Evolutionary conservation across 1,140 invertebrate genomes (phyloP).

Genomic region (Drosophila kurseongensis): DNA sequence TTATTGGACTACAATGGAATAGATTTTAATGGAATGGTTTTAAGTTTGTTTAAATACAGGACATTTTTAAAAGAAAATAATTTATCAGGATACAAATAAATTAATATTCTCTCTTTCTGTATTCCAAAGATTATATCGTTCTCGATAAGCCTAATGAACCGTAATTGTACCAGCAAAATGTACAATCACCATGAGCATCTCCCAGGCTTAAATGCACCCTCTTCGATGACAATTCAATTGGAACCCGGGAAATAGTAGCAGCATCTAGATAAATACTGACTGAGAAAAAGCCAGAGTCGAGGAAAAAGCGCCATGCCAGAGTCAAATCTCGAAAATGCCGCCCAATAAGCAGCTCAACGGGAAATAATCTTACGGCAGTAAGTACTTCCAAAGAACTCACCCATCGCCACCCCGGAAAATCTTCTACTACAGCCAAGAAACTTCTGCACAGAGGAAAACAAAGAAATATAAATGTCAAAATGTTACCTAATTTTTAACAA

Average conservation of each 20-base stretch:
- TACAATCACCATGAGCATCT: neutral
- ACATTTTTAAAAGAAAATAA: no score
- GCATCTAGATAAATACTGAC: conserved; percentile 34
- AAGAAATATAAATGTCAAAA: neutral
- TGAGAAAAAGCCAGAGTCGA: conserved; percentile 9
- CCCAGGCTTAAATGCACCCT: conserved; percentile 26
- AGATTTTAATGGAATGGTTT: no score
- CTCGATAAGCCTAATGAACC: conserved; percentile 4
- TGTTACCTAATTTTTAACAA: no score
- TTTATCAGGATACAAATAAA: no score
- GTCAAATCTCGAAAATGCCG: conserved; percentile 56
- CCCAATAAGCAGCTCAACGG: conserved; percentile 66
- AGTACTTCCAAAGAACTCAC: conserved; percentile 69
- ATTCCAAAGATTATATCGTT: no score
- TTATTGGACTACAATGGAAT: no score
- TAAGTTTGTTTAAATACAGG: no score
- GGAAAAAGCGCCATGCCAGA: conserved; percentile 13
- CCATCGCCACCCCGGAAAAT: conserved; percentile 28
- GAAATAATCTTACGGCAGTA: conserved; percentile 78
- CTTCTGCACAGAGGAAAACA: conserved; percentile 22
- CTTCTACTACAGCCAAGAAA: conserved; percentile 7
- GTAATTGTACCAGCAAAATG: conserved; percentile 1
- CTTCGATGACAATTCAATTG: conserved; percentile 41
- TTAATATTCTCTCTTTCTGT: no score
- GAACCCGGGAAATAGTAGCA: conserved; percentile 21